phyloP scores from a whole-genome alignment of 2,797 vertebrate species.

The Urosaurus nigricauda region DNA sequence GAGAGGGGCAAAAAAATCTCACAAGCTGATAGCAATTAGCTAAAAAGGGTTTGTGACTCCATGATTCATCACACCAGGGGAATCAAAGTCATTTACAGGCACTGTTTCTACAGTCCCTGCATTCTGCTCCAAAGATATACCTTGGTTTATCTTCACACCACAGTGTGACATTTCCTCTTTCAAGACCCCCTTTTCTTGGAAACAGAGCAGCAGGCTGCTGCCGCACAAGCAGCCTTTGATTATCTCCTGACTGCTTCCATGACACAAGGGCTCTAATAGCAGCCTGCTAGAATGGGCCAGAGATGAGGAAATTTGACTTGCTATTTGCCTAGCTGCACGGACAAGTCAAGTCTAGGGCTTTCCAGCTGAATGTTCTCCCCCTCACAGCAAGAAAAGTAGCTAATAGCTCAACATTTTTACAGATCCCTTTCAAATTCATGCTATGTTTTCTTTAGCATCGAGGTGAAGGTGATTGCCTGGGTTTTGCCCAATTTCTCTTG shows the following conservation, averaged over 20 bases:
- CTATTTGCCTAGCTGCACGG: constrained; percentile 66
- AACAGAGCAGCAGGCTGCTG: constrained; percentile 75
- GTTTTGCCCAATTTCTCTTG: background rate
- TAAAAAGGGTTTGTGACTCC: constrained; percentile 97
- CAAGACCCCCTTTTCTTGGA: constrained; percentile 83
- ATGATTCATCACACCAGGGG: constrained; percentile 94
- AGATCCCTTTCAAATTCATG: background rate
- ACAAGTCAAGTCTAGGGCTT: constrained; percentile 59
- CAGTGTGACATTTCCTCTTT: constrained; percentile 86
- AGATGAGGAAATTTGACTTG: constrained; percentile 62
- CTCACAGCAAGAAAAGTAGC: constrained; percentile 1
- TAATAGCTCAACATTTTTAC: background rate
- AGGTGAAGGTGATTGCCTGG: background rate
- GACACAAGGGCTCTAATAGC: constrained; percentile 71
- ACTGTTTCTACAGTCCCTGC: constrained; percentile 79
- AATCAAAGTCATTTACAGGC: constrained; percentile 93
- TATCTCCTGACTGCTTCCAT: constrained; percentile 79
- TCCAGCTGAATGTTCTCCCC: constrained; percentile 41
- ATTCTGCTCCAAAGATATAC: constrained; percentile 76
- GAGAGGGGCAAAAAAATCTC: constrained; percentile 81
- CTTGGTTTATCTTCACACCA: constrained; percentile 83
- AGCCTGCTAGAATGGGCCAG: constrained; percentile 66
- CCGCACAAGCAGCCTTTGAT: constrained; percentile 82
- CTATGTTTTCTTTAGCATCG: background rate
- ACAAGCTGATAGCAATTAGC: constrained; percentile 99